phyloP scores from a whole-genome alignment of 2,797 vertebrate genomes.

The Ctenosaura bakeri region DNA sequence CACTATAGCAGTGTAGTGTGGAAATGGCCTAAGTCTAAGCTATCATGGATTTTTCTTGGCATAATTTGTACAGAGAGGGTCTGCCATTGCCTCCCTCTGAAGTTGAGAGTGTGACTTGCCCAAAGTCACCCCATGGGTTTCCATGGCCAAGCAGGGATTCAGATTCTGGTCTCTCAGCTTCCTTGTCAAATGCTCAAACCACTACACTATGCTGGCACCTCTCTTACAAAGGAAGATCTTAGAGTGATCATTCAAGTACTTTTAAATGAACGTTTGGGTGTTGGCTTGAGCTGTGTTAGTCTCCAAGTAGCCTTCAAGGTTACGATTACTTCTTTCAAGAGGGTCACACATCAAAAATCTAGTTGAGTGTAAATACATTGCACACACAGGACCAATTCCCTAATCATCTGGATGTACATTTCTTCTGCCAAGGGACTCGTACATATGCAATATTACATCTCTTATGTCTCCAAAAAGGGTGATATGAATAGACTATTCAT shows the following conservation, averaged over 20 bases:
- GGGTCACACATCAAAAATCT: neutral
- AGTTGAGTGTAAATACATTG: conserved; percentile 5
- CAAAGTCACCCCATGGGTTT: too few relatives aligned
- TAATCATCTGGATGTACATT: conserved; percentile 14
- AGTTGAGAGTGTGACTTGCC: too few relatives aligned
- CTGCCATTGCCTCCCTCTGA: too few relatives aligned
- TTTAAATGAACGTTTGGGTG: neutral
- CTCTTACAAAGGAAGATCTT: too few relatives aligned
- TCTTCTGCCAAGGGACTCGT: neutral
- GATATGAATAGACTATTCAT: neutral
- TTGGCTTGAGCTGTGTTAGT: neutral
- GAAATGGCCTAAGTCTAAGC: too few relatives aligned
- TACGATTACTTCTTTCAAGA: neutral
- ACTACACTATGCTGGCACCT: too few relatives aligned
- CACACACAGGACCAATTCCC: neutral
- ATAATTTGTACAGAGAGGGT: too few relatives aligned
- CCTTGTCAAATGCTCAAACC: too few relatives aligned
- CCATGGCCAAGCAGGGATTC: too few relatives aligned
- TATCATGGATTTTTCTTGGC: too few relatives aligned
- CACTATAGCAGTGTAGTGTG: too few relatives aligned
- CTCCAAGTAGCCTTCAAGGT: neutral
- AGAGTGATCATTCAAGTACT: neutral
- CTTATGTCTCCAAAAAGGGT: neutral
- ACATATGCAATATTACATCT: neutral
- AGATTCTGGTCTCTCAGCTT: too few relatives aligned